Base-by-base conservation (phyloP, 1,140 invertebrate genomes). In the Neodiprion fabricii region DNA sequence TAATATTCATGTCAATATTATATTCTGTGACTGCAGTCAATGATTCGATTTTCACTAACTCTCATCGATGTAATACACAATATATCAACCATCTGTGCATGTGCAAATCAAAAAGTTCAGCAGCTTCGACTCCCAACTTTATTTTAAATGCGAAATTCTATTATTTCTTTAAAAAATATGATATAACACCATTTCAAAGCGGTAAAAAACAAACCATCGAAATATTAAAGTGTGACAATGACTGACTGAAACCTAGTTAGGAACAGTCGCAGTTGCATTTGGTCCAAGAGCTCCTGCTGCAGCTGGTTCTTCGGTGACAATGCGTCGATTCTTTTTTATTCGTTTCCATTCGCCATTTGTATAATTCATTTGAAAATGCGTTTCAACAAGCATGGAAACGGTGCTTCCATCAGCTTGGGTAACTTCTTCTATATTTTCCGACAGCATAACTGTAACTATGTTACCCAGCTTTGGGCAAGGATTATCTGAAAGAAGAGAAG, bases 281-380 rank as follows among this genome's bases (percentile, higher is more conserved):
- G 83, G 77, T 8, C 81, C 67, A 23, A 80, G 79, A n/a, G 78
- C 74, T 1, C 83, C 72, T 50, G 78, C 74, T 14, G 83, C 76
- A 9, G 80, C 78, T 11, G 84, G 74, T 48, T 89, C 87, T 17
- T 89, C 90, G 9, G 90, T 92, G 48, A 92, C 92, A 66, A 93
- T 90, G 72, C 91, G 89, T 40, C 93, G 86, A 82, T 93, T 94
- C 81, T 97, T 98, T 82, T 96, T 96, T 71, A 98, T 95, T 53
- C 95, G 88, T 80, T 97, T 97, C 96, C 96, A 98, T 85, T 97
- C 96, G 1, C 96, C 96, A 73, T 96, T 97, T 77, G 94, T 95
- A 88, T 98, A 98, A 87, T 98, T 98, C 96, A 98, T 98, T 88
- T 98, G 96, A 91, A 98, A 98, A 87, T 97, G 96, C 12, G 95